Base-by-base conservation (phyloP, 1,140 invertebrate species). In the Drosophila pandora region DNA sequence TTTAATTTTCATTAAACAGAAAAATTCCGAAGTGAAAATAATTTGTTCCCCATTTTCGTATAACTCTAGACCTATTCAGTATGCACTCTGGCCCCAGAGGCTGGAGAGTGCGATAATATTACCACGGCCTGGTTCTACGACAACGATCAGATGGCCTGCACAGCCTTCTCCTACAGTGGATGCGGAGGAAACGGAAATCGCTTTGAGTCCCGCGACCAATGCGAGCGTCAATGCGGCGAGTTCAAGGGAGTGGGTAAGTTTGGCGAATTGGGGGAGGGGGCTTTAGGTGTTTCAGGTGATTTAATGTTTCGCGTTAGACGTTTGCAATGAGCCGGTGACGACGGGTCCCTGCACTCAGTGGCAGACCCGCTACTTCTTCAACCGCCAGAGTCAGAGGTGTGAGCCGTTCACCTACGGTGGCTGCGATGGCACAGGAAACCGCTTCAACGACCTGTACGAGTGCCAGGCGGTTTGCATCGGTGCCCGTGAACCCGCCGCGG, bases 131-230 rank as follows among this genome's bases (percentile, higher is more conserved):
- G 95, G 94, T 97, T 95, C 92, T 98, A 95, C 90, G 95, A 98
- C 87, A 76, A 91, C 0, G 87, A 91, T 0, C 91, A 90, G 1
- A 92, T 93, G 39, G 91, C 82, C 7, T 97, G 96, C 84, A 92
- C 94, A 30, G 93, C 94, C 17, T 97, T 98, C 90, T 92, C 94
- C 4, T 98, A 96, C 85, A 94, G 95, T 7, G 97, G 97, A 7
- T 98, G 97, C 90, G 95, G 94, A 49, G 97, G 97, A 47, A 98
- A 97, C 85, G 94, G 94, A 13, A 98, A 98, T 88, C 93, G 95
- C 85, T 98, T 96, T 92, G 90, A 94, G 43, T 94, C 95, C 1
- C 94, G 95, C 81, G 97, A 98, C 89, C 95, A 96, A 56, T 98
- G 97, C 87, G 94, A 97, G 85, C 92, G 96, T 69, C 93, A 95